A percentile compares a stretch with the other conserved stretches of the same genome.
phyloP scores from a whole-genome alignment of 2,888 invertebrate genomes.

The Xestobium rufovillosum region DNA sequence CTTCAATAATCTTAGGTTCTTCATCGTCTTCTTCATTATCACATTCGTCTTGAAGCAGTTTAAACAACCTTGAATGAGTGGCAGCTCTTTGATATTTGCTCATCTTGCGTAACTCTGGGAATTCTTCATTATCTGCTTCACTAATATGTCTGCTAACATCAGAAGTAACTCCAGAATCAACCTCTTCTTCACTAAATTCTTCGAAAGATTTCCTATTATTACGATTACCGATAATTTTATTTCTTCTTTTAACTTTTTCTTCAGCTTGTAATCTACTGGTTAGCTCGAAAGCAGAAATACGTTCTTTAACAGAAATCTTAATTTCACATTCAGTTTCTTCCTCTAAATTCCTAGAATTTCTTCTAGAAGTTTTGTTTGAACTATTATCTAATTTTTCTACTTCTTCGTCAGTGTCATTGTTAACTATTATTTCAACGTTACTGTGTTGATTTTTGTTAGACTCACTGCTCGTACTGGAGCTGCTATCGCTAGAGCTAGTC shows the following conservation, averaged over 20 bases:
- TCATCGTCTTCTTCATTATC: slow-evolving; percentile 38
- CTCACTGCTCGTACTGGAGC: slow-evolving; percentile 30
- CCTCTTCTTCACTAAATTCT: slow-evolving; percentile 51
- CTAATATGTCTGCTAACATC: slow-evolving; percentile 62
- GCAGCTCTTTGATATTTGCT: slow-evolving; percentile 60
- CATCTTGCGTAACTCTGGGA: slow-evolving; percentile 50
- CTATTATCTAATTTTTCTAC: slow-evolving; percentile 30
- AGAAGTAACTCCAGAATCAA: slow-evolving; percentile 63
- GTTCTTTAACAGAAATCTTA: slow-evolving; percentile 27
- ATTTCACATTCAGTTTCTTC: slow-evolving; percentile 25
- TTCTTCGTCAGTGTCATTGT: slow-evolving; percentile 21
- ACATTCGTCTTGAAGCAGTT: slow-evolving; percentile 56
- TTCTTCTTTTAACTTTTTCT: slow-evolving; percentile 22
- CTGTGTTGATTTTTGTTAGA: slow-evolving; percentile 8
- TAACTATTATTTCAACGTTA: not conserved
- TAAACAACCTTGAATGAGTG: slow-evolving; percentile 64
- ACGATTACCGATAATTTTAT: slow-evolving; percentile 29
- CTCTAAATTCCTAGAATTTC: slow-evolving; percentile 15
- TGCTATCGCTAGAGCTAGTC: slow-evolving; percentile 37
- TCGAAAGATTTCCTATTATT: slow-evolving; percentile 38
- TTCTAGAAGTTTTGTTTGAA: no score
- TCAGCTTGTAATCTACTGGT: slow-evolving; percentile 16
- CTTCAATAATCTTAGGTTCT: slow-evolving; percentile 21
- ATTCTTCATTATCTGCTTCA: slow-evolving; percentile 59
- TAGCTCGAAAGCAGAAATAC: slow-evolving; percentile 27